Evolutionary conservation across 2,113 vertebrate genomes (phyloP), one percentile per base, ranked within the genome.

Genomic region (Grus americana): DNA sequence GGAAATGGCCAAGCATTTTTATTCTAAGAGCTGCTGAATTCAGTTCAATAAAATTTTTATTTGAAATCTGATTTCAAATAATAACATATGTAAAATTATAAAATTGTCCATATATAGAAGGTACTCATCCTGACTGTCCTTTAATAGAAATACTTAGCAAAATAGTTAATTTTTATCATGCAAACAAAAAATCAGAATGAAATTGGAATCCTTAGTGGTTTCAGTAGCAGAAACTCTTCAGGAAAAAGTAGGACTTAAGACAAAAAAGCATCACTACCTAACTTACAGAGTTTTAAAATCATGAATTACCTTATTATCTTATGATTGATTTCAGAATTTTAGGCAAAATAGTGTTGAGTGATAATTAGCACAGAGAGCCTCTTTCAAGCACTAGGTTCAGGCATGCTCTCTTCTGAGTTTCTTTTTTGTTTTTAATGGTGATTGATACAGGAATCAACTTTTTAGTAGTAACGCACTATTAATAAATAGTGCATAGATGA

Each of bases 241-340:
- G 16, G 11, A 46, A 57, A 46, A 71, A 47, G 4, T 54, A 14
- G 1, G 6, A 78, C 6, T 86, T 10, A 17, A 42, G 36, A 47
- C 2, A 85, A 82, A 62, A 92, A 70, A 42, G 1, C 5, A 5
- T 26, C 0, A 0, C 27, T 47, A 61, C 2, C 3, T 14, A 67
- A 30, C 6, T 20, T 12, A 52, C 55, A 14, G 11, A 63, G 5
- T 72, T 75, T 68, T 7, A 72, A 62, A 75, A 55, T 65, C 0
- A 22, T 36, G 1, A 72, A 61, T 55, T 65, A 10, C 61, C 15
- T 44, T 63, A 44, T 18, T 50, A 22, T 15, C 6, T 72, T 82
- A 15, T 38, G 30, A 73, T 1, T 38, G 5, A 52, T 70, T 75
- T 92, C 74, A 90, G 27, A 90, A 88, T 58, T 76, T 61, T 11